These are phyloP conservation scores for Poecile montanus DNA, from an alignment of 2,797 vertebrate species.

Conservation along the genomic window DNA sequence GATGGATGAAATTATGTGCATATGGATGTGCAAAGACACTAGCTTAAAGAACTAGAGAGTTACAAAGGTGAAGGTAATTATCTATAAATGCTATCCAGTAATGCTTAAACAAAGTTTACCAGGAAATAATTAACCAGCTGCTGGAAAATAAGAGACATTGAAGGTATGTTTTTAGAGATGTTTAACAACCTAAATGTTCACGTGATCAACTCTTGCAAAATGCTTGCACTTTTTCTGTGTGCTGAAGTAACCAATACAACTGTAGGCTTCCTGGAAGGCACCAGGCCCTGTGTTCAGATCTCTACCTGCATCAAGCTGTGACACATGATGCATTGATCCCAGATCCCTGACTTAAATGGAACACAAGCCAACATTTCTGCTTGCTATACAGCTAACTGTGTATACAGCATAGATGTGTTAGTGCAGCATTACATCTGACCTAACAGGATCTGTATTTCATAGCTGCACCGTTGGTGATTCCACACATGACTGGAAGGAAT, in stretches of 20 bases:
- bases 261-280: not conserved
- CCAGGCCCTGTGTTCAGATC: not conserved
- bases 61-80: constrained; percentile 1
- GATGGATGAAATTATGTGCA: not conserved
- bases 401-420: not conserved
- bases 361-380: not conserved
- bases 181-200: not conserved
- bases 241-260: not conserved
- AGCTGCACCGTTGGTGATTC: not conserved
- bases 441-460: not conserved
- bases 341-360: not conserved
- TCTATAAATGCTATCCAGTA: not conserved
- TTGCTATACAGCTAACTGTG: not conserved
- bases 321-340: not conserved
- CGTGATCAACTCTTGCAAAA: not conserved
- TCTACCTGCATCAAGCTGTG: not conserved
- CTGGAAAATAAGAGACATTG: not conserved
- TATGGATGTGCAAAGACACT: not conserved
- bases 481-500: not conserved
- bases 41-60: not conserved
- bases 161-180: not conserved
- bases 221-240: not conserved
- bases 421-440: not conserved
- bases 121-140: not conserved
- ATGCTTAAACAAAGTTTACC: not conserved